Percentiles rank a stretch among this genome's conserved stretches.
These are phyloP conservation scores for Drosophila merina DNA, from an alignment of 2,888 invertebrate genomes.

Conservation along the genomic window DNA sequence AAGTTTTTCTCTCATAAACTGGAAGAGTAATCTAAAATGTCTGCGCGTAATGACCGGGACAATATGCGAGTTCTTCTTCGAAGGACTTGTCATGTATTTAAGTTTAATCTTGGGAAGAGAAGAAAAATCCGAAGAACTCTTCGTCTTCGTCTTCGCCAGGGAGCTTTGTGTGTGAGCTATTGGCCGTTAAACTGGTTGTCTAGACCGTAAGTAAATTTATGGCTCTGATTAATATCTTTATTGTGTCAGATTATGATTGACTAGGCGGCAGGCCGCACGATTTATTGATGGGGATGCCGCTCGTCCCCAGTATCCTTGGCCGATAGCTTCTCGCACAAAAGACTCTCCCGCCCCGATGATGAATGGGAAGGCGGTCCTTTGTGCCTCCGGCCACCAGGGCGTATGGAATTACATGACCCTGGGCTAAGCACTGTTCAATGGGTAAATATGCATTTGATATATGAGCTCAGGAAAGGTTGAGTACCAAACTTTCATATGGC, in stretches of 20 bases:
- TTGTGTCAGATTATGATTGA: constrained; percentile 62
- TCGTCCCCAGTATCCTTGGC: constrained; percentile 9
- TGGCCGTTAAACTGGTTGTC: constrained; percentile 40
- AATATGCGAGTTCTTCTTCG: constrained; percentile 30
- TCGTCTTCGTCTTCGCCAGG: constrained; percentile 22
- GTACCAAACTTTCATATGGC: constrained; percentile 11
- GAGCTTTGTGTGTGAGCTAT: constrained; percentile 28
- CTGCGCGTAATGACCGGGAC: constrained; percentile 45
- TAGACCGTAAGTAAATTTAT: constrained; percentile 47
- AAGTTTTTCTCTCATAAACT: constrained; percentile 47
- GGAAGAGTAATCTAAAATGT: constrained; percentile 46
- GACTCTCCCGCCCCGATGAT: constrained; percentile 25
- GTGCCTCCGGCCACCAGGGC: constrained; percentile 15
- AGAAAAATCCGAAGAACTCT: constrained; percentile 20
- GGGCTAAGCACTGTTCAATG: constrained; percentile 27
- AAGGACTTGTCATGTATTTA: constrained; percentile 16
- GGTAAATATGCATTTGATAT: constrained; percentile 43
- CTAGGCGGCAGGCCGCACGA: constrained; percentile 44
- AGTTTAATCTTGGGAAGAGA: neutral
- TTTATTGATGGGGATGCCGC: constrained; percentile 38
- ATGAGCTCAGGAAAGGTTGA: constrained; percentile 6
- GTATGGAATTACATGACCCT: constrained; percentile 15
- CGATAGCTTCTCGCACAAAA: constrained; percentile 19
- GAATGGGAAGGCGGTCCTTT: constrained; percentile 24
- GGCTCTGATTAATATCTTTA: constrained; percentile 52